Evolutionary conservation across 2,113 vertebrate genomes (phyloP), one percentile per base, ranked within the genome.

Genomic region (Callaeas wilsoni): DNA sequence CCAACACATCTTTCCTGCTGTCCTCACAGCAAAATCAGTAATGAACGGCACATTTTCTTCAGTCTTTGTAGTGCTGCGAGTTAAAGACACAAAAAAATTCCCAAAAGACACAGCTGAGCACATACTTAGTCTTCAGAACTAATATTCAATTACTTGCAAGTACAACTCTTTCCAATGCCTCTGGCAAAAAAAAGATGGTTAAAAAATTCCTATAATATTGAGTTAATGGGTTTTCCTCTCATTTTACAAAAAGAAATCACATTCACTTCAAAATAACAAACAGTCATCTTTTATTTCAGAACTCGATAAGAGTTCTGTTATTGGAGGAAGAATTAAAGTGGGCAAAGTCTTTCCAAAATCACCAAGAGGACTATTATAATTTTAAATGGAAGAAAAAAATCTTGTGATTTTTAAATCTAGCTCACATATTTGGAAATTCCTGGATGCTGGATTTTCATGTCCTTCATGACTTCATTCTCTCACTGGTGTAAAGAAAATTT

Each of bases 361-460:
- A 29, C 12, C 12, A 33, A 67, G 32, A 16, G 1, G 3, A 0
- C 2, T 35, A 33, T 20, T n/a, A 6, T 8, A 2, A 3, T 29
- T 89, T 49, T 52, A 6, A 10, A 12, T 33, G 23, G 9, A 42
- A 75, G 11, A 55, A 75, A 65, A 75, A 46, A 18, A 20, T 4
- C 0, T 8, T 44, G 7, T n/a, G 3, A 5, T 52, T 67, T 52
- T 39, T 25, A 73, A 65, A 63, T n/a, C 12, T 39, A 18, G 5
- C 1, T 27, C 15, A 46, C 6, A 2, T 32, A 37, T 62, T 46
- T 65, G 19, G 37, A 87, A 91, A 74, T 81, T 87, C 4, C 12
- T 60, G 23, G 39, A 15, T 52, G 8, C 6, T 76, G 32, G 12
- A 49, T 7, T 56, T 82, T 30, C 16, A 52, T 0, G 4, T 55